phyloP scores from a whole-genome alignment of 2,797 vertebrate genomes.

The Lerista edwardsae region DNA sequence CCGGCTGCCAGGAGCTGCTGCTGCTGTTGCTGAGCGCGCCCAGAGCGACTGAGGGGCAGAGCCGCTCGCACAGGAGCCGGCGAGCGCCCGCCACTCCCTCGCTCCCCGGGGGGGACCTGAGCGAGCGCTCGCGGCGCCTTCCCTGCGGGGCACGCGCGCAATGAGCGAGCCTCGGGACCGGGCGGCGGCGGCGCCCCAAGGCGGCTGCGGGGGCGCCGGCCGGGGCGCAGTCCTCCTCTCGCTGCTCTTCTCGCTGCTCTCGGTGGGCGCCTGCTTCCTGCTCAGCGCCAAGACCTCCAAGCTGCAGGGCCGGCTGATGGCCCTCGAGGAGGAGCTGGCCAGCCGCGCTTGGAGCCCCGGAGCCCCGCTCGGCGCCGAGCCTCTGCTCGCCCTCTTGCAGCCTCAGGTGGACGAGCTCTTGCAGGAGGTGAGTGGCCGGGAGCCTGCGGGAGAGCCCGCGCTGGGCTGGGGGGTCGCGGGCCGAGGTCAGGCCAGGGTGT shows the following conservation, averaged over 20 bases:
- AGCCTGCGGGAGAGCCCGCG: too few species aligned
- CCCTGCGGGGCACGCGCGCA: neutral
- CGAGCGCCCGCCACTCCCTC: neutral
- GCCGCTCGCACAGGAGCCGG: neutral
- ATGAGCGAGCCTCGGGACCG: slow-evolving; percentile 19
- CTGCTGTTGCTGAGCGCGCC: neutral
- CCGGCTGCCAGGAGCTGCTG: neutral
- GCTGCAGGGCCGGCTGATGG: slow-evolving; percentile 85
- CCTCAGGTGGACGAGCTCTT: slow-evolving; percentile 81
- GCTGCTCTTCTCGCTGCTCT: slow-evolving; percentile 85
- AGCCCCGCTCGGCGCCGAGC: slow-evolving; percentile 59
- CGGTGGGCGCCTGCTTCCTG: slow-evolving; percentile 85
- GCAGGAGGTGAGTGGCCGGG: slow-evolving; percentile 80
- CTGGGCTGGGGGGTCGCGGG: too few species aligned
- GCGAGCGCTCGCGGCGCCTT: neutral
- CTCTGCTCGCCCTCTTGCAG: slow-evolving; percentile 81
- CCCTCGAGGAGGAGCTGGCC: slow-evolving; percentile 83
- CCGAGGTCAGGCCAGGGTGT: too few species aligned
- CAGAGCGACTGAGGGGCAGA: neutral
- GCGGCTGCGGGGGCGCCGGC: slow-evolving; percentile 44
- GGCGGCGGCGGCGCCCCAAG: slow-evolving; percentile 45
- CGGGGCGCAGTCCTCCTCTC: slow-evolving; percentile 76
- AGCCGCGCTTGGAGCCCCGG: slow-evolving; percentile 55
- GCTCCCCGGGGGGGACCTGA: neutral
- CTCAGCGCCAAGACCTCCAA: slow-evolving; percentile 84